Base-by-base conservation (phyloP, 1,140 invertebrate genomes). In the Lepidurus apus region DNA sequence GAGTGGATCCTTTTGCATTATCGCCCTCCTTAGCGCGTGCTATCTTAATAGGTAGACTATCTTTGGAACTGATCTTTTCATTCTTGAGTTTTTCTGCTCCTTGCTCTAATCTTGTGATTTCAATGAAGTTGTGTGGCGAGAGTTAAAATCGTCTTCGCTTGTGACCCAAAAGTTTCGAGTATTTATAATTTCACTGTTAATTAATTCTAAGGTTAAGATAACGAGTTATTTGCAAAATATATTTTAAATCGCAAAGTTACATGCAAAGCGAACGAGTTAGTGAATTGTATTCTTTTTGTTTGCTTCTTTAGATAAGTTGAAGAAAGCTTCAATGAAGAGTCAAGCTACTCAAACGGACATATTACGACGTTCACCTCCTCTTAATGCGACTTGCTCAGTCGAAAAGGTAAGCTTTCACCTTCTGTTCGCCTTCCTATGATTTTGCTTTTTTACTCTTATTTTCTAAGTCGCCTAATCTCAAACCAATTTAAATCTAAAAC, bases 341-440 rank as follows among this genome's bases (percentile, higher is more conserved):
- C 94, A 96, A 87, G 94, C 95, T 1, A 96, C 95, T 0, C 95
- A 97, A 85, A 97, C 95, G 42, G 94, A 96, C 85, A 88, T 81
- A n/a, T 83, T 65, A 21, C 82, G 73, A 83, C 53, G 53, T 21
- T 65, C 53, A 7, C 13, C 53, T 65, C 53, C 53, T n/a, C 17
- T 65, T 65, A 21, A 65, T 21, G 17, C 17, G 13, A 21, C 53
- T 9, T 21, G 8, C 21, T 65, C 53, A 6, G 53, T 65, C 53
- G 53, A 65, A n/a, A 65, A 65, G 53, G 53, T 65, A 65, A 65
- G 21, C 53, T 17, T 7, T 9, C 4, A 21, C 21, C 21, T 65
- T n/a, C 21, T 65, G 17, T 7, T 65, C 21, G 6, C 13, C 0
- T 65, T 21, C 53, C 13, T 3, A n/a, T 65, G n/a, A 65, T 7